Evolutionary conservation across 2,113 vertebrate species (phyloP).

Genomic region (Dipodomys spectabilis): DNA sequence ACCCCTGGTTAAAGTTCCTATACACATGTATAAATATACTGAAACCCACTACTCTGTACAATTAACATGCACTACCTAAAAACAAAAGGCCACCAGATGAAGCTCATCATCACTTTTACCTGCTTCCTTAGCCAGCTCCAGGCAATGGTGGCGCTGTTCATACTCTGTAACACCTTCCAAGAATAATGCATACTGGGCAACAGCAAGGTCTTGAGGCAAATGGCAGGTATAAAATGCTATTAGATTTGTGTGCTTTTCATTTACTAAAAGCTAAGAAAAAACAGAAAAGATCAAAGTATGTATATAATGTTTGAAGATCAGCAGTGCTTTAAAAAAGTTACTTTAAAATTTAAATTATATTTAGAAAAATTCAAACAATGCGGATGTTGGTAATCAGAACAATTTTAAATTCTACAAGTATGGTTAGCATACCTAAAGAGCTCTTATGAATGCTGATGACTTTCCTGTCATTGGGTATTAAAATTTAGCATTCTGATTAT

Average conservation of each 20-base stretch:
- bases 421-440: constrained; percentile 28
- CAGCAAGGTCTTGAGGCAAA: constrained; percentile 91
- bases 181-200: constrained; percentile 93
- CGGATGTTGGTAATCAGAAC: neutral
- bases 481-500: neutral
- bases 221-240: constrained; percentile 97
- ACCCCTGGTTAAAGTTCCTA: too few species aligned
- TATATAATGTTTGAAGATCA: constrained; percentile 35
- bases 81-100: neutral
- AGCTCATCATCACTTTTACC: constrained; percentile 85
- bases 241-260: constrained; percentile 91
- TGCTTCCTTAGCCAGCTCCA: constrained; percentile 93
- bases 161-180: constrained; percentile 94
- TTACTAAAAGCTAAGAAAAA: constrained; percentile 88
- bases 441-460: constrained; percentile 2
- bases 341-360: constrained; percentile 54
- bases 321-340: neutral
- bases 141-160: constrained; percentile 92
- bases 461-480: constrained; percentile 22
- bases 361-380: constrained; percentile 19
- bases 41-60: neutral
- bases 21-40: too few species aligned
- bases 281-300: constrained; percentile 26
- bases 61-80: neutral
- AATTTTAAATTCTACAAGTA: neutral